Base-by-base conservation (phyloP, 2,888 invertebrate genomes). In the Galeruca laticollis region DNA sequence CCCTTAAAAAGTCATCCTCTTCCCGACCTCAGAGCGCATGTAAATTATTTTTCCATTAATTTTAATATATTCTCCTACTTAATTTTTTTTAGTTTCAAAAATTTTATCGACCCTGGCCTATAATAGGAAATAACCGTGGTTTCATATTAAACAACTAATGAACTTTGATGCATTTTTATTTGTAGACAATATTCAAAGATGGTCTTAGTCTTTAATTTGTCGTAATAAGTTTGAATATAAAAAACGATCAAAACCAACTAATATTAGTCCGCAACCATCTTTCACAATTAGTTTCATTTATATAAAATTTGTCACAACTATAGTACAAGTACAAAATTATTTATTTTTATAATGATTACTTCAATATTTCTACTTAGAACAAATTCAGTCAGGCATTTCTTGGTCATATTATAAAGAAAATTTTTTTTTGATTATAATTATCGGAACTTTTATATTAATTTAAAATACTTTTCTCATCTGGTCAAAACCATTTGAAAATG, bases 321-420 rank as follows among this genome's bases (percentile, higher is more conserved):
- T 26, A n/a, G 43, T 43, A 43, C 4, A n/a, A n/a, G n/a, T 15
- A 47, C n/a, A 47, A 43, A 47, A 15, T 47, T 15, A n/a, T n/a
- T n/a, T 43, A 5, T 43, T 40, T n/a, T 40, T 4, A 40, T 6
- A 9, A 40, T 18, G 6, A 5, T 47, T 47, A 47, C 1, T 26
- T 26, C 8, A 8, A 15, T 47, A 18, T 47, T 26, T 47, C 2
- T 18, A 15, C 47, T 47, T 18, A 47, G 47, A 18, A 47, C 47
- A 15, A 47, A 47, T 47, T 47, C 47, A 47, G 47, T 47, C 47
- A 47, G 47, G 18, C 47, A 47, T 47, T 47, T 18, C 15, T 43
- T 43, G n/a, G 37, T 37, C 13, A 11, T 40, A 40, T 40, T n/a
- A 40, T 40, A 13, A 37, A 37, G 37, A 37, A 37, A 43, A 5